Conservation (phyloP, 2,797 vertebrate species). For the Nyctibius grandis region DNA sequence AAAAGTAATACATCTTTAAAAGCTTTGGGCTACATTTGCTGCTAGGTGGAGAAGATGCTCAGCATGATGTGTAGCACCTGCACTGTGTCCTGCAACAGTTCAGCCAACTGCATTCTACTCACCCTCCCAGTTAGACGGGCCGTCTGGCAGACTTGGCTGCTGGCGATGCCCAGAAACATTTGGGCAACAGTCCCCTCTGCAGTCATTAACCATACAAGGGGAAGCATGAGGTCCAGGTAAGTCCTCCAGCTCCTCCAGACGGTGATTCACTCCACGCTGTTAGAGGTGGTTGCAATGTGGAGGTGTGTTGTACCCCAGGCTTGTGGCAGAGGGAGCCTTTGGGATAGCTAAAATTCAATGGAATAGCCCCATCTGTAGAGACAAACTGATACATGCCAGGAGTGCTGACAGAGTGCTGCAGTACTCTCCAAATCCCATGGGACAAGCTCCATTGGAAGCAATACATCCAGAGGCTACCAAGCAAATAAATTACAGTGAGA, state of each 20-base stretch:
- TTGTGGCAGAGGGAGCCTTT: neutral
- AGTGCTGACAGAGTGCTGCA: neutral
- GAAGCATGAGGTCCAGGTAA: neutral
- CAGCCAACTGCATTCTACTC: neutral
- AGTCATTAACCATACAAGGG: neutral
- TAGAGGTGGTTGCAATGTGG: neutral
- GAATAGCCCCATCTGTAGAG: neutral
- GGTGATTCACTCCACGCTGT: neutral
- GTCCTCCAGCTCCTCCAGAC: neutral
- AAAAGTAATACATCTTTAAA: neutral
- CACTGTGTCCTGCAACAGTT: neutral
- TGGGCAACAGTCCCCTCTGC: neutral
- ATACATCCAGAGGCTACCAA: neutral
- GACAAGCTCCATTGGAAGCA: neutral
- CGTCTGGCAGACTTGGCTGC: neutral
- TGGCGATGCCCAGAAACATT: neutral
- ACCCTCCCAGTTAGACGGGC: neutral
- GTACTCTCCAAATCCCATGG: neutral
- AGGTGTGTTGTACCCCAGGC: neutral
- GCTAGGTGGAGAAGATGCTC: neutral
- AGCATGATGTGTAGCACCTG: neutral
- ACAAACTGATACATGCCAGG: neutral
- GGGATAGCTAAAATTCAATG: neutral
- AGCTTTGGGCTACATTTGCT: neutral
- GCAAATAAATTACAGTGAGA: neutral